Conservation (phyloP, 2,888 invertebrate genomes). For the Noctua fimbriata region DNA sequence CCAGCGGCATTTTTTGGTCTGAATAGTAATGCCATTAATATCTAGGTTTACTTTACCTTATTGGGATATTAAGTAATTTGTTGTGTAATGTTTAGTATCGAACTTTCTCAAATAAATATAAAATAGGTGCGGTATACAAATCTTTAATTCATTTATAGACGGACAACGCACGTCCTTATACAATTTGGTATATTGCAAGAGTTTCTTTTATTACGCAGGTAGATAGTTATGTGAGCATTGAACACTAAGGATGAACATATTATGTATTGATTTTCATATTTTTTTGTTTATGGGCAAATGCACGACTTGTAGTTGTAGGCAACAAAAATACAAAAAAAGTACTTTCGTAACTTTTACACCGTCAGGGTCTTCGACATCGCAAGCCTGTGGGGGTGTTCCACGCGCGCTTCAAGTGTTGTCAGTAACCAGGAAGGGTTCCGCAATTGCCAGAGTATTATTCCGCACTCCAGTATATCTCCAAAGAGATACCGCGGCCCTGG, state of each 20-base stretch:
- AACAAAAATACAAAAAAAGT: not conserved
- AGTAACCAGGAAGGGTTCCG: too few relatives aligned
- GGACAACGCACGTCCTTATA: not conserved
- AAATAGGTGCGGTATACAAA: not conserved
- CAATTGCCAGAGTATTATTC: too few relatives aligned
- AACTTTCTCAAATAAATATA: not conserved
- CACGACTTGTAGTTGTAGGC: not conserved
- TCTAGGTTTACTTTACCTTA: conserved; percentile 6
- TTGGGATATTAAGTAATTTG: not conserved
- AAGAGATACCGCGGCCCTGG: too few relatives aligned
- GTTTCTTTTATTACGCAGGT: not conserved
- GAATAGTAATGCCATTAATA: not conserved
- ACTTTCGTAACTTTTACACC: not conserved
- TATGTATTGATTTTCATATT: not conserved
- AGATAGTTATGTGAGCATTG: not conserved
- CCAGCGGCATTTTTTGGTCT: not conserved
- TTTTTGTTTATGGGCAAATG: not conserved
- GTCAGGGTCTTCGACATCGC: too few relatives aligned
- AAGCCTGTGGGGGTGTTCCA: too few relatives aligned
- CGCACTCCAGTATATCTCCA: too few relatives aligned
- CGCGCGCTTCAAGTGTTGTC: too few relatives aligned
- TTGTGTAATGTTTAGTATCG: not conserved
- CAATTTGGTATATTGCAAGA: not conserved
- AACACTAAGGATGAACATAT: not conserved
- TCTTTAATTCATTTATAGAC: not conserved